Conservation (phyloP, 2,797 vertebrate species). For the Gymnoscopelus microlampas region DNA sequence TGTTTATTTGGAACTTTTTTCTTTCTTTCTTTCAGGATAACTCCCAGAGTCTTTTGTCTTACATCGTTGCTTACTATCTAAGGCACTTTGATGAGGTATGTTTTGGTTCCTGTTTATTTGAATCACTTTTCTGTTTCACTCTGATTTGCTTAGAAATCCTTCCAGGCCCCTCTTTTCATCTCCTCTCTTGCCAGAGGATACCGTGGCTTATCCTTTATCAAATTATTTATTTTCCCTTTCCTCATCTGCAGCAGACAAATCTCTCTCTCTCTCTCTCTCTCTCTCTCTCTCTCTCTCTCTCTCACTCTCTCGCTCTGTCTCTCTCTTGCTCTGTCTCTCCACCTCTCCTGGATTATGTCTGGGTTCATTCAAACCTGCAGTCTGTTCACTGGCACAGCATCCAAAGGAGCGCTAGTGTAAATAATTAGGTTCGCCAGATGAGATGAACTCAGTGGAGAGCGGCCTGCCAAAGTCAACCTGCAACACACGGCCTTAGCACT, state of each 20-base stretch:
- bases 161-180: constrained; percentile 80
- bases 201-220: constrained; percentile 81
- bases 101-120: constrained; percentile 82
- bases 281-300: constrained; percentile 38
- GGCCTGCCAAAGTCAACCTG: constrained; percentile 79
- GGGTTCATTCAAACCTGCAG: constrained; percentile 78
- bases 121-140: constrained; percentile 72
- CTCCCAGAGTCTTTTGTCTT: constrained; percentile 94
- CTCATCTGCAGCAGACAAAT: constrained; percentile 75
- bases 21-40: constrained; percentile 87
- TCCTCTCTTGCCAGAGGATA: constrained; percentile 77
- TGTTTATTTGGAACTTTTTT: constrained; percentile 72
- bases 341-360: constrained; percentile 41
- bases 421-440: constrained; percentile 85
- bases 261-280: constrained; percentile 54
- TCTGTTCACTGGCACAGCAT: constrained; percentile 78
- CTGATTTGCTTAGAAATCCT: constrained; percentile 81
- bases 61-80: constrained; percentile 95
- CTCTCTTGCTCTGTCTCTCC: constrained; percentile 47
- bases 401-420: constrained; percentile 81
- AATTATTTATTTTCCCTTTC: constrained; percentile 82
- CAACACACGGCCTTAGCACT: constrained; percentile 66
- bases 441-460: constrained; percentile 79
- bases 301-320: constrained; percentile 56
- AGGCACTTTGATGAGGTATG: constrained; percentile 98